These are phyloP conservation scores for Osmerus mordax DNA, from an alignment of 2,113 vertebrate genomes.

Conservation along the genomic window DNA sequence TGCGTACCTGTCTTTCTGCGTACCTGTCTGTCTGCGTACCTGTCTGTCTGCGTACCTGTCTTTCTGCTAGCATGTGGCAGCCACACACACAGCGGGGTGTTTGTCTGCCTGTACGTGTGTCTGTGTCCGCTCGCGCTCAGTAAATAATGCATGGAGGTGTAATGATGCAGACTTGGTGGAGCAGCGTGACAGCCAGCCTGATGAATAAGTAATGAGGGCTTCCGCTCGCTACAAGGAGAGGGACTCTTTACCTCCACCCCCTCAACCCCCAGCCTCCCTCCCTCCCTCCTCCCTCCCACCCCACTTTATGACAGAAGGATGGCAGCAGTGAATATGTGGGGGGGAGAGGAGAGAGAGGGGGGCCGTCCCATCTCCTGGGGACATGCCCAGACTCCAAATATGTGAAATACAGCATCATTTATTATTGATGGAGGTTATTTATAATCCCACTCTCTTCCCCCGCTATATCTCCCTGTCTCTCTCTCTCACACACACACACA, in stretches of 20 bases:
- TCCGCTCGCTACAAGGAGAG: constrained; percentile 37
- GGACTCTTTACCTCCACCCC: not conserved
- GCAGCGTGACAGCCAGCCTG: constrained; percentile 60
- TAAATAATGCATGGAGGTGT: constrained; percentile 67
- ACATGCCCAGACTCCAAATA: constrained; percentile 56
- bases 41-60: not conserved
- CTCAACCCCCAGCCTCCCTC: constrained; percentile 10
- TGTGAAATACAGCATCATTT: constrained; percentile 67
- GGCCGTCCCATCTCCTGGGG: constrained; percentile 44
- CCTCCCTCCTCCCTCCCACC: constrained; percentile 12
- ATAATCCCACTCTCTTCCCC: constrained; percentile 56
- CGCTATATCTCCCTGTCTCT: not conserved
- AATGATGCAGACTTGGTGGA: constrained; percentile 65
- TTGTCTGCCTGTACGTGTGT: constrained; percentile 33
- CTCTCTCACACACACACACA: not conserved
- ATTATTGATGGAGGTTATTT: constrained; percentile 78
- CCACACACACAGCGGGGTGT: constrained; percentile 38
- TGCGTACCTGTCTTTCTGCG: not conserved
- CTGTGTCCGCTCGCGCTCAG: not conserved
- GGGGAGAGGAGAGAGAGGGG: not conserved
- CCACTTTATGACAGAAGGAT: constrained; percentile 3
- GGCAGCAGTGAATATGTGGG: not conserved
- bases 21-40: too few species aligned
- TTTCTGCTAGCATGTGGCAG: constrained; percentile 24
- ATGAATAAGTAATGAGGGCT: constrained; percentile 67